Evolutionary conservation across 2,888 invertebrate genomes (phyloP).

Genomic region (Erebia palarica): DNA sequence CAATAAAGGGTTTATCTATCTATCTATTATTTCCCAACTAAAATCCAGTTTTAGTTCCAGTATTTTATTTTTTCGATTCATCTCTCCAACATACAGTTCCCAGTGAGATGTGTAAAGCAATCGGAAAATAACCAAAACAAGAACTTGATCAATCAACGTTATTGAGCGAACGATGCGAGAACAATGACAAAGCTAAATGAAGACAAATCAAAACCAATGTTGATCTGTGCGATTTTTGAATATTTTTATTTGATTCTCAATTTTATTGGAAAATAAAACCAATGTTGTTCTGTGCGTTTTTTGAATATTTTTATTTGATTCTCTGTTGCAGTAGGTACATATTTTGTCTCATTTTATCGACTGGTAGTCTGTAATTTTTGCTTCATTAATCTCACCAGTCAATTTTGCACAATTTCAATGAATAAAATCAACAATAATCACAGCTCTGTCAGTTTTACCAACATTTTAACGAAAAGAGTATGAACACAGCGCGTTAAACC

Average conservation of each 20-base stretch:
- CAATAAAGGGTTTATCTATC: too few species aligned
- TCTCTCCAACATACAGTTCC: background rate
- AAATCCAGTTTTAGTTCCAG: background rate
- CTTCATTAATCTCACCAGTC: too few species aligned
- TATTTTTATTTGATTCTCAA: background rate
- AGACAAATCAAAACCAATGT: conserved; percentile 28
- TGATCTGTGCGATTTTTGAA: conserved; percentile 1
- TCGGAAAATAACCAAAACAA: conserved; percentile 23
- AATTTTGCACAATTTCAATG: too few species aligned
- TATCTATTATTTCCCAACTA: too few species aligned
- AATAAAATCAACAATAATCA: too few species aligned
- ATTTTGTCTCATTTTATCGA: too few species aligned
- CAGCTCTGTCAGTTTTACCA: background rate
- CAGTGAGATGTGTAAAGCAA: conserved; percentile 12
- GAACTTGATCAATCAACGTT: conserved; percentile 24
- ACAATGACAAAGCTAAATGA: conserved; percentile 30
- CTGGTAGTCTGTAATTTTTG: too few species aligned
- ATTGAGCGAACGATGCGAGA: conserved; percentile 18
- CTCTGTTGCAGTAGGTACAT: too few species aligned
- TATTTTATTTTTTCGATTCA: background rate
- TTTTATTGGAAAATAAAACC: background rate
- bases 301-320: background rate
- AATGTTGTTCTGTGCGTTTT: conserved; percentile 11
- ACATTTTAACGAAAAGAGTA: background rate
- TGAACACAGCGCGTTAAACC: background rate